Conservation (phyloP, 2,888 invertebrate genomes). For the Drosophila pegasa region DNA sequence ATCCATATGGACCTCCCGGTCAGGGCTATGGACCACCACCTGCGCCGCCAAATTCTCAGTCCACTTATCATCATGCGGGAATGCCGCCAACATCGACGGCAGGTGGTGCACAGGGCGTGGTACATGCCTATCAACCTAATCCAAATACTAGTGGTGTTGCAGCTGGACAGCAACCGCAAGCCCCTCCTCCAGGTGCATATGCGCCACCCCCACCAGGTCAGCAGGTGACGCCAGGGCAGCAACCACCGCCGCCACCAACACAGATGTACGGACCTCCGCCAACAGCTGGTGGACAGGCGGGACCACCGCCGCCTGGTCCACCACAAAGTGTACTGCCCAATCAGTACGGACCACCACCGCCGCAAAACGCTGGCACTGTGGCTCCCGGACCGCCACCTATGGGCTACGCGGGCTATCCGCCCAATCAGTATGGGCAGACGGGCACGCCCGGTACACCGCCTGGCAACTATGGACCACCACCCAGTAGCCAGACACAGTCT, state of each 20-base stretch:
- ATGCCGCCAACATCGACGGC: conserved; percentile 84
- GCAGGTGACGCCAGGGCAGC: conserved; percentile 70
- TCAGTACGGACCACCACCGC: conserved; percentile 75
- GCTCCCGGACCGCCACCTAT: conserved; percentile 74
- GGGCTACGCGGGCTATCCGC: conserved; percentile 73
- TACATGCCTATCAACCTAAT: conserved; percentile 85
- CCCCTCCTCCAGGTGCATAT: conserved; percentile 85
- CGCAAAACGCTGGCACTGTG: conserved; percentile 62
- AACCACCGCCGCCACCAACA: conserved; percentile 85
- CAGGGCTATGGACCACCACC: conserved; percentile 86
- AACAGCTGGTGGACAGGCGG: conserved; percentile 85
- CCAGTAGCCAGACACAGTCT: conserved; percentile 80
- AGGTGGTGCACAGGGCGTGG: conserved; percentile 82
- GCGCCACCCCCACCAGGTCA: conserved; percentile 84
- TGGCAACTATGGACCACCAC: conserved; percentile 85
- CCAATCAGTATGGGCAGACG: conserved; percentile 66
- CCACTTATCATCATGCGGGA: conserved; percentile 86
- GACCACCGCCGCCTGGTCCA: conserved; percentile 80
- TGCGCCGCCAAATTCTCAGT: conserved; percentile 86
- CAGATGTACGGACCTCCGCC: conserved; percentile 84
- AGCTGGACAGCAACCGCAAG: conserved; percentile 78
- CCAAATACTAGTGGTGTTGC: conserved; percentile 81
- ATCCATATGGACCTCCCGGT: conserved; percentile 85
- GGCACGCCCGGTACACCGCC: conserved; percentile 76
- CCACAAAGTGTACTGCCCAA: conserved; percentile 70